Evolutionary conservation across 2,888 invertebrate genomes (phyloP), one percentile per base, ranked within the genome.

Genomic region (Elaeidobius kamerunicus): DNA sequence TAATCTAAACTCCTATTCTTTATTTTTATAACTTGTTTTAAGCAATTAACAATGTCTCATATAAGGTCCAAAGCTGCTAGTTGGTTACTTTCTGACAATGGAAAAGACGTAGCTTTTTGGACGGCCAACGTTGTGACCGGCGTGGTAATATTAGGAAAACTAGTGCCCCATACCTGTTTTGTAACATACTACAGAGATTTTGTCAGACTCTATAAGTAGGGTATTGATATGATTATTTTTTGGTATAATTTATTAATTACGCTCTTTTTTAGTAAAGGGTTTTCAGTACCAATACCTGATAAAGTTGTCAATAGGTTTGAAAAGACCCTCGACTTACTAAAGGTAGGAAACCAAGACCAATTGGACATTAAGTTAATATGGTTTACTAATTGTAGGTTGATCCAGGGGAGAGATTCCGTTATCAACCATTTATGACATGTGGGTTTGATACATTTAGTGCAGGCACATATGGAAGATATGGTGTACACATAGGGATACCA

Each of bases 381-480:
- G n/a, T n/a, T n/a, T n/a, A n/a, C n/a, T 27, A 27, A 35, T 65
- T 66, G 36, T 49, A 70, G 69, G 51, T 87, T 1, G 58, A 76
- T 1, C 69, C 76, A 12, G 60, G 73, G 5, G 76, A 81, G 38
- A 72, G 72, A 19, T 75, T 75, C 55, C 64, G 78, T 16, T 74
- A 83, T 35, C 73, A 78, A 55, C 83, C 87, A 1, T 91, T 91
- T 65, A 79, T 80, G 59, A 83, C 83, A 2, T 80, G 77, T 73
- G 89, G 90, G 16, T 85, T 85, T 70, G 85, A 91, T 67, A 66
- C 86, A 23, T 82, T 84, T 65, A 79, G 82, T 72, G 82, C 83
- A 34, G 92, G 91, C 67, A 73, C 70, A 1, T 65, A 63, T 34
- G 72, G 73, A 20, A 71, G 61, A 44, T 81, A 70, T 72, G 91